Evolutionary conservation across 2,113 vertebrate genomes (phyloP).

Genomic region (Elaphurus davidianus): DNA sequence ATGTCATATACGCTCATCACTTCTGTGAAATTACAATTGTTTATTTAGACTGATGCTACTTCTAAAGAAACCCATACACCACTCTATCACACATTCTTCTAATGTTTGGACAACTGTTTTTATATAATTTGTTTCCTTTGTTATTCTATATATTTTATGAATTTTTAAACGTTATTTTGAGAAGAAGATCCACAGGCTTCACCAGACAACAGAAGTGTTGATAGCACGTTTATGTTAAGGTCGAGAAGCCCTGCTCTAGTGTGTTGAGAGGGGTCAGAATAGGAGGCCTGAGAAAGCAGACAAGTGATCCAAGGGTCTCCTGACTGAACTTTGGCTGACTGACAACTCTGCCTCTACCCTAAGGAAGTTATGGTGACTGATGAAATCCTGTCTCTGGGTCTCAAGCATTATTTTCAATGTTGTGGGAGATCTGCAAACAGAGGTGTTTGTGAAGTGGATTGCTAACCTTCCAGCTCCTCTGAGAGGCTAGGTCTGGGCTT

Average conservation of each 20-base stretch:
- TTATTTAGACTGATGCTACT: neutral
- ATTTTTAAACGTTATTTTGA: neutral
- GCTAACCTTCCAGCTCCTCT: neutral
- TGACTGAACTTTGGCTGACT: neutral
- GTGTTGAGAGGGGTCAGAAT: neutral
- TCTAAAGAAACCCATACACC: neutral
- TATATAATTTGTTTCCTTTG: neutral
- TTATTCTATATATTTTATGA: neutral
- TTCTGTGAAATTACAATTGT: neutral
- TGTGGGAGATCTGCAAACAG: neutral
- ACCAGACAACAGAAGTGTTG: neutral
- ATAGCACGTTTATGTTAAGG: accelerated
- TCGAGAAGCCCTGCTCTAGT: neutral
- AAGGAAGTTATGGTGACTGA: neutral
- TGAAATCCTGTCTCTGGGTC: neutral
- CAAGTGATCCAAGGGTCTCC: neutral
- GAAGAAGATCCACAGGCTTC: neutral
- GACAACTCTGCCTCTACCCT: neutral
- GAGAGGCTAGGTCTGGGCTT: neutral
- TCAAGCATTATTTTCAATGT: neutral
- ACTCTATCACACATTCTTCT: neutral
- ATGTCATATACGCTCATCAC: neutral
- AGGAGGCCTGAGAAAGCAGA: neutral
- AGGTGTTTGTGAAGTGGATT: too few relatives aligned
- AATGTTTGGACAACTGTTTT: neutral